A percentile compares a stretch with the other conserved stretches of the same genome.
phyloP scores from a whole-genome alignment of 1,140 invertebrate genomes.

The Pogonognathellus flavescens region DNA sequence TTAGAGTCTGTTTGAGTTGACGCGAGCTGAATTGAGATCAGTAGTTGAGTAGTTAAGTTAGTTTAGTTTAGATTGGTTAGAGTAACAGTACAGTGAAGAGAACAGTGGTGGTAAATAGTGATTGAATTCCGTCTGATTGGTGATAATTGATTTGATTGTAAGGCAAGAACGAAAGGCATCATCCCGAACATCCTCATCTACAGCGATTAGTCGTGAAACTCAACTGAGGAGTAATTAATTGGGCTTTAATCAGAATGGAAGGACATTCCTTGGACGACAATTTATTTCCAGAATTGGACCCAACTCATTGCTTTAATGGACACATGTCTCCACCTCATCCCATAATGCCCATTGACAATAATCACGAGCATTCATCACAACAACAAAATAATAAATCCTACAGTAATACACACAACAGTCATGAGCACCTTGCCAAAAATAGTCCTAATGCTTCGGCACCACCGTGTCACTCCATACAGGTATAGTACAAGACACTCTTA shows the following conservation, averaged over 20 bases:
- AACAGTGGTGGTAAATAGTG: slow-evolving; percentile 60
- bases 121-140: slow-evolving; percentile 67
- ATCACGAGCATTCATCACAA: slow-evolving; percentile 33
- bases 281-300: slow-evolving; percentile 67
- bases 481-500: slow-evolving; percentile 11
- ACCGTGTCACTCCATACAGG: slow-evolving; percentile 66
- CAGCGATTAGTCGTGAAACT: slow-evolving; percentile 43
- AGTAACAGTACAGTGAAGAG: slow-evolving; percentile 27
- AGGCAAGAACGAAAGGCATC: slow-evolving; percentile 52
- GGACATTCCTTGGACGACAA: slow-evolving; percentile 66
- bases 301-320: slow-evolving; percentile 66
- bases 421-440: slow-evolving; percentile 58
- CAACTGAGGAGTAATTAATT: slow-evolving; percentile 62
- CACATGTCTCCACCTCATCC: slow-evolving; percentile 58
- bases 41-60: slow-evolving; percentile 30
- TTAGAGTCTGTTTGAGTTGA: slow-evolving; percentile 23
- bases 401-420: slow-evolving; percentile 55
- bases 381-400: slow-evolving; percentile 53
- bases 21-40: slow-evolving; percentile 27
- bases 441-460: slow-evolving; percentile 47
- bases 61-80: slow-evolving; percentile 19
- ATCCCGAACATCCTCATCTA: slow-evolving; percentile 55
- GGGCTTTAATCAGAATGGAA: slow-evolving; percentile 66
- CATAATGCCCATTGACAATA: slow-evolving; percentile 43
- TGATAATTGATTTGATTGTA: slow-evolving; percentile 67